These are phyloP conservation scores for Sisor rabdophorus DNA, from an alignment of 2,113 vertebrate genomes.

Conservation along the genomic window DNA sequence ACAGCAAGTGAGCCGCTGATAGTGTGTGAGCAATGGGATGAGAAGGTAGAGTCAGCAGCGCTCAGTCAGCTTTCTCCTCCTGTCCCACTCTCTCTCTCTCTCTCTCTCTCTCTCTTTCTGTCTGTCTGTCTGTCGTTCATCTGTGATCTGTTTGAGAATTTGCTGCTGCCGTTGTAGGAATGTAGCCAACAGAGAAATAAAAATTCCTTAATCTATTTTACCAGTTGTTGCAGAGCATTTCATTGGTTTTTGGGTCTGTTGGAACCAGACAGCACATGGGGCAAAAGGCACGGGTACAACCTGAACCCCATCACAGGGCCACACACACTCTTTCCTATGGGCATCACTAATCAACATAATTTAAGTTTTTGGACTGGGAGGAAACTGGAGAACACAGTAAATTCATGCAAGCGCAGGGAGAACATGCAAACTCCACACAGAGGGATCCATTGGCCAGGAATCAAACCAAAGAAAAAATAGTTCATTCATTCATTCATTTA, in stretches of 20 bases:
- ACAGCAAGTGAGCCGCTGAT: slow-evolving; percentile 37
- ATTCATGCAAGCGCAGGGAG: no score
- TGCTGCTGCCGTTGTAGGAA: slow-evolving; percentile 55
- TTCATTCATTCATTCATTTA: no score
- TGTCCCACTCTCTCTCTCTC: not conserved
- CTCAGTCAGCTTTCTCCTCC: slow-evolving; percentile 12
- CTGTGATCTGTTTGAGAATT: slow-evolving; percentile 45
- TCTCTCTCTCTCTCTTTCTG: not conserved
- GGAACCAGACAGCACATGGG: no score
- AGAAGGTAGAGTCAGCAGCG: slow-evolving; percentile 13
- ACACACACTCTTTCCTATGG: no score
- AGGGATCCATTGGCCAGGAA: no score
- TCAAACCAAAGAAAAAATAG: no score
- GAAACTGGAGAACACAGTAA: no score
- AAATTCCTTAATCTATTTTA: slow-evolving; percentile 39
- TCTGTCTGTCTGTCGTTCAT: slow-evolving; percentile 17
- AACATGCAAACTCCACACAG: no score
- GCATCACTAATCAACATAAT: no score
- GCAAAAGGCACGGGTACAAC: no score
- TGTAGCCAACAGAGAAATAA: slow-evolving; percentile 56
- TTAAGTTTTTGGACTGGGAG: no score
- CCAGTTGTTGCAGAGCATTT: slow-evolving; percentile 1
- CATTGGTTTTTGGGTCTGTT: not conserved
- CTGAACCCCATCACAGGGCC: no score
- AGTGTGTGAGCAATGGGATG: not conserved